Percentiles rank a stretch among this genome's conserved stretches.
phyloP scores from a whole-genome alignment of 2,888 invertebrate species.

The Piscicola geometra region DNA sequence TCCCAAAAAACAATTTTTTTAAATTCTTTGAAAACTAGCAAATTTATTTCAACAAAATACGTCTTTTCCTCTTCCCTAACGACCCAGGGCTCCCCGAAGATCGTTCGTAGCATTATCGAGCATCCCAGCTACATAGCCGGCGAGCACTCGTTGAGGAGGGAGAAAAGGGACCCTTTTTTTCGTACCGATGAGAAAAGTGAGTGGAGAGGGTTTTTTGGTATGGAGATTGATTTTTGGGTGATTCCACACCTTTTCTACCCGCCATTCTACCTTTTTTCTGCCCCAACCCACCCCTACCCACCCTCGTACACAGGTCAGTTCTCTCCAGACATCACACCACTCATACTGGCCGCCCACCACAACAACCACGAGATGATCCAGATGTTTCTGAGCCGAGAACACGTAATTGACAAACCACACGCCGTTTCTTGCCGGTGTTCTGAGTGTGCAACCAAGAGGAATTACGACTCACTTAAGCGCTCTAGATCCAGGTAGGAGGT shows the following conservation, averaged over 20 bases:
- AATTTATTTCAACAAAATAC: no score
- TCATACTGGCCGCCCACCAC: constrained; percentile 67
- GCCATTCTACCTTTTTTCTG: not conserved
- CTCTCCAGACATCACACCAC: constrained; percentile 67
- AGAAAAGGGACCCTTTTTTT: constrained; percentile 55
- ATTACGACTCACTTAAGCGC: constrained; percentile 54
- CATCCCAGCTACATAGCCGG: constrained; percentile 56
- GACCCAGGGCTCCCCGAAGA: constrained; percentile 28
- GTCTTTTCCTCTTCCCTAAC: constrained; percentile 1
- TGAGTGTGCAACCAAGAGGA: constrained; percentile 55
- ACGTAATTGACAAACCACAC: constrained; percentile 66
- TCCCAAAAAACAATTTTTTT: no score
- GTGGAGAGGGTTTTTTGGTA: no score
- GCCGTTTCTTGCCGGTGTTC: constrained; percentile 55
- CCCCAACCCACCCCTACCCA: not conserved
- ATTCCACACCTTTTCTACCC: not conserved
- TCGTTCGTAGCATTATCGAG: constrained; percentile 57
- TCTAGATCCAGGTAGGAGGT: constrained; percentile 59
- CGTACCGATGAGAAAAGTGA: constrained; percentile 54
- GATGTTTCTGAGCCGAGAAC: constrained; percentile 65
- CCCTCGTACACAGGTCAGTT: constrained; percentile 56
- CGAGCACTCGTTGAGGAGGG: constrained; percentile 52
- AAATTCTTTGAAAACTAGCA: no score
- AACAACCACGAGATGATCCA: constrained; percentile 69
- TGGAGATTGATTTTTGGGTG: no score